These are phyloP conservation scores for Sarcoramphus papa DNA, from an alignment of 2,797 vertebrate genomes.

Conservation along the genomic window DNA sequence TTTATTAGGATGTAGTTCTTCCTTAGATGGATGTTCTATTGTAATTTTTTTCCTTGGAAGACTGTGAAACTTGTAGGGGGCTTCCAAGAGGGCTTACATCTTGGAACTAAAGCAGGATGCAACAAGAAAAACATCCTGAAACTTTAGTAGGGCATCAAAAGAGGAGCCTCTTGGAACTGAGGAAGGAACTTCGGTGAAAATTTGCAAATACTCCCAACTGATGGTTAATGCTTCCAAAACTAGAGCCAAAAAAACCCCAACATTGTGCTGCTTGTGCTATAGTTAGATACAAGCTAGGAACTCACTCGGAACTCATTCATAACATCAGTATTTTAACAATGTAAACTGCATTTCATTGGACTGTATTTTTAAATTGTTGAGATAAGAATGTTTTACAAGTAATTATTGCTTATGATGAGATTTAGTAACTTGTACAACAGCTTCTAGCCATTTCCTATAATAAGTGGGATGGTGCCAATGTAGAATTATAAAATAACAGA, in stretches of 20 bases:
- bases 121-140: conserved; percentile 17
- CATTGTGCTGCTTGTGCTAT: not conserved
- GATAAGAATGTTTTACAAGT: not conserved
- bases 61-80: not conserved
- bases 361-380: not conserved
- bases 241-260: not conserved
- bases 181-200: not conserved
- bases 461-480: not conserved
- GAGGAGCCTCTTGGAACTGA: not conserved
- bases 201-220: not conserved
- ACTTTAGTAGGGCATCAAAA: not conserved
- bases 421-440: not conserved
- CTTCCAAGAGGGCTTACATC: not conserved
- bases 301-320: not conserved
- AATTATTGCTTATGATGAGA: not conserved
- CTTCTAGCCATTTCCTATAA: not conserved
- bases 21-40: not conserved
- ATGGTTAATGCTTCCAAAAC: not conserved
- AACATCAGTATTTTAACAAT: not conserved
- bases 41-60: not conserved
- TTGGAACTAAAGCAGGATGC: conserved; percentile 6
- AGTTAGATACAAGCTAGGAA: not conserved
- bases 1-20: not conserved
- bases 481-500: not conserved
- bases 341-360: not conserved